Conservation (phyloP, 2,888 invertebrate genomes). For the Tinea trinotella region DNA sequence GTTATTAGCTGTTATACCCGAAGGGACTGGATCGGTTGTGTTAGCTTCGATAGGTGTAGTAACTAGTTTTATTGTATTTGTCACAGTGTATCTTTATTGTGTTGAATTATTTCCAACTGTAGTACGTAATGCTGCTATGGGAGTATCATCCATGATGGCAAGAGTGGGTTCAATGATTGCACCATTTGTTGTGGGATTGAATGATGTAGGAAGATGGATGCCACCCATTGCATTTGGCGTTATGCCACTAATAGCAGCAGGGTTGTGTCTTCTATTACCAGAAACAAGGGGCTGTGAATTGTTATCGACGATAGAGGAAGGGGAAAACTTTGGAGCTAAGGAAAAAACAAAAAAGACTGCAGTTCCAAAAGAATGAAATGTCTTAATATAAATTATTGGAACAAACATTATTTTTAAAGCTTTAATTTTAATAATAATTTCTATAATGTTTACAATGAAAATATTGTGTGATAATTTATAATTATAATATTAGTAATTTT, state of each 20-base stretch:
- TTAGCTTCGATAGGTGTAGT: constrained; percentile 83
- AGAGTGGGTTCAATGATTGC: constrained; percentile 89
- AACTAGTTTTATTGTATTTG: constrained; percentile 87
- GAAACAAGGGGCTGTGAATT: constrained; percentile 84
- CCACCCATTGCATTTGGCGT: constrained; percentile 81
- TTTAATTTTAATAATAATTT: constrained; percentile 12
- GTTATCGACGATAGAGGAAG: constrained; percentile 86
- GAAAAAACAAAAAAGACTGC: constrained; percentile 8
- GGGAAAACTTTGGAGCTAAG: constrained; percentile 71
- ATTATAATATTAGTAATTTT: no score
- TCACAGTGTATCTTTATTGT: constrained; percentile 87
- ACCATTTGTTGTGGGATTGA: constrained; percentile 81
- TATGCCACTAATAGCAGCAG: constrained; percentile 74
- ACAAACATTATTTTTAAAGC: constrained; percentile 19
- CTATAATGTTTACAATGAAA: neutral
- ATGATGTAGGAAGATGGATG: constrained; percentile 64
- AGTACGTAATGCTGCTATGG: constrained; percentile 88
- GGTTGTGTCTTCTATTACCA: constrained; percentile 76
- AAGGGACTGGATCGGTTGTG: constrained; percentile 57
- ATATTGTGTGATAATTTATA: no score
- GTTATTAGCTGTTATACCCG: constrained; percentile 68
- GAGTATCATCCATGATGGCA: constrained; percentile 91
- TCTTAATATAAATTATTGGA: no score
- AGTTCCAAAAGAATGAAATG: constrained; percentile 5
- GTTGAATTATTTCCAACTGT: constrained; percentile 92